phyloP scores from a whole-genome alignment of 2,113 vertebrate species.

The Murina feae region DNA sequence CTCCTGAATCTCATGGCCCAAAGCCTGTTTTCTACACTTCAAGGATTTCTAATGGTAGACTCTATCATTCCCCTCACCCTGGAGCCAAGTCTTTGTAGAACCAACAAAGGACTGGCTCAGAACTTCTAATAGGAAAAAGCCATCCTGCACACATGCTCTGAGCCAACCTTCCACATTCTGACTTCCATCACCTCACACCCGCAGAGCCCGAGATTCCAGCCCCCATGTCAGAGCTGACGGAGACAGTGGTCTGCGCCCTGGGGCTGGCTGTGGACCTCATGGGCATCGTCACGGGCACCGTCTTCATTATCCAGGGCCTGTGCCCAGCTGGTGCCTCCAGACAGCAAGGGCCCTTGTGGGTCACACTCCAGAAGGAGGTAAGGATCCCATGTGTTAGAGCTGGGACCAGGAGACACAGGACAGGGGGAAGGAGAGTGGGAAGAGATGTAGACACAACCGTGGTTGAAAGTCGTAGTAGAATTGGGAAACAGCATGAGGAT shows the following conservation, averaged over 20 bases:
- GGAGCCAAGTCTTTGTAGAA: accelerated
- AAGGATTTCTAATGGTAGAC: accelerated
- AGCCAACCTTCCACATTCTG: neutral
- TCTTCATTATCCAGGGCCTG: conserved; percentile 58
- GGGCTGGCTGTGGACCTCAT: conserved; percentile 52
- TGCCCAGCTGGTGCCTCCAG: neutral
- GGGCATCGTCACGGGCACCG: conserved; percentile 59
- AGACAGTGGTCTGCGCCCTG: conserved; percentile 69
- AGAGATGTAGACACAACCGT: neutral
- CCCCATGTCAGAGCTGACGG: conserved; percentile 47
- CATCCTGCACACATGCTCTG: accelerated
- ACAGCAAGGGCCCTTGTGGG: conserved; percentile 4
- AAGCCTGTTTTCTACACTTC: neutral
- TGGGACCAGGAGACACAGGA: neutral
- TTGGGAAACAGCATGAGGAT: neutral
- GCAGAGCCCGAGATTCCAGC: conserved; percentile 45
- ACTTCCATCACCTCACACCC: neutral
- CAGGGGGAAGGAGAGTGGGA: neutral
- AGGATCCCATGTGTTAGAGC: neutral
- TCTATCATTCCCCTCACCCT: accelerated
- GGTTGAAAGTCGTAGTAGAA: neutral
- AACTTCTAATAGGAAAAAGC: too few species aligned
- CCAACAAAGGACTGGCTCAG: too few species aligned
- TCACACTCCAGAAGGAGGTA: neutral
- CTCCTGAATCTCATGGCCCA: too few species aligned